These are phyloP conservation scores for Elymnias hypermnestra DNA, from an alignment of 1,140 invertebrate genomes.

Conservation along the genomic window DNA sequence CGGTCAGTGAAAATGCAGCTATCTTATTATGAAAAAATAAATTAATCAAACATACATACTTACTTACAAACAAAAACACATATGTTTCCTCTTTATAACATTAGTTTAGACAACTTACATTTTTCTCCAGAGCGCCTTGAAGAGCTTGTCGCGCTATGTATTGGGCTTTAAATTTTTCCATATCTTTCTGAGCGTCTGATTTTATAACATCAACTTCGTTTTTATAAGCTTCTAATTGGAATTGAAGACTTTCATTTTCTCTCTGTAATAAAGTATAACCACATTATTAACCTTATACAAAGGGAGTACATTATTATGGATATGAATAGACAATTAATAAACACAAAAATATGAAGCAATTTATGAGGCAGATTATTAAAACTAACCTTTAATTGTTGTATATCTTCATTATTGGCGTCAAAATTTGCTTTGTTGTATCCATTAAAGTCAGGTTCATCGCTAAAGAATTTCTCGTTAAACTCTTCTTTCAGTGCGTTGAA, in stretches of 20 bases:
- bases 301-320: too few species aligned
- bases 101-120: conserved; percentile 49
- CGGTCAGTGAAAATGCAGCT: too few species aligned
- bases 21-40: too few species aligned
- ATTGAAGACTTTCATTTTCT: conserved; percentile 93
- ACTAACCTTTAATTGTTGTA: conserved; percentile 49
- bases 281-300: too few species aligned
- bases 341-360: too few species aligned
- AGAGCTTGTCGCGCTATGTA: conserved; percentile 62
- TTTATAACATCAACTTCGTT: conserved; percentile 89
- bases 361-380: too few species aligned
- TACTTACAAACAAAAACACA: too few species aligned
- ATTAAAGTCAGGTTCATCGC: conserved; percentile 48
- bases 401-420: conserved; percentile 34
- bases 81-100: too few species aligned
- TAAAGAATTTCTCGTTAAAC: conserved; percentile 59
- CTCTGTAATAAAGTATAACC: conserved; percentile 75
- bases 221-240: conserved; percentile 95
- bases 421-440: conserved; percentile 27
- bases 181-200: conserved; percentile 76
- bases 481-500: conserved; percentile 62
- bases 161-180: conserved; percentile 69
- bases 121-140: conserved; percentile 46
- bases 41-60: too few species aligned
- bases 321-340: too few species aligned